Base-by-base conservation (phyloP, 2,888 invertebrate species). In the Drosophila suboccidentalis region DNA sequence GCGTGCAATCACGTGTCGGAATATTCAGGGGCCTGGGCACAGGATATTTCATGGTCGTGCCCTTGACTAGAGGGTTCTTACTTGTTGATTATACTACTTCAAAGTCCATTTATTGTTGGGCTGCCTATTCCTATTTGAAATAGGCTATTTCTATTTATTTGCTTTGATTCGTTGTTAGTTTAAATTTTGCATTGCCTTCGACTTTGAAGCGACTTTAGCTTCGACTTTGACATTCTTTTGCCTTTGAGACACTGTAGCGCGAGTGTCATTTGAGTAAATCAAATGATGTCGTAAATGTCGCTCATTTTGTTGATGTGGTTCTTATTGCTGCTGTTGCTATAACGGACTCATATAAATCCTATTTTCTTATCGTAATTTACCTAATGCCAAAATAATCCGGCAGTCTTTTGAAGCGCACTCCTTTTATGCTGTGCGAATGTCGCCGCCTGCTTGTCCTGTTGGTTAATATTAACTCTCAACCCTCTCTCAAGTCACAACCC, bases 361-460 rank as follows among this genome's bases (percentile, higher is more conserved):
- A 82, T 82, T 85, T 80, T 75, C 85, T 75, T 85, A 78, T 80
- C 85, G 80, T 80, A 82, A 82, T 82, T 80, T 66, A 75, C 66
- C 72, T 78, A 78, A 80, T 75, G 64, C 80, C 70, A 66, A 75
- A 72, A 65, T 76, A 76, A 75, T 76, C 64, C 72, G 50, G 26
- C 55, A 62, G 68, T 72, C 70, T 54, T 71, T 75, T 57, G 60
- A 29, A 60, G 76, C 62, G 57, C 65, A 59, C 58, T 51, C 63
- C 57, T 71, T 66, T 68, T 65, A 61, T 67, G 65, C 59, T 60
- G 69, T 73, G 72, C 69, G 39, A 77, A 71, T 71, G 57, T 60
- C 62, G 49, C 49, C 41, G 67, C 53, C 46, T 67, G 69, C 67
- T 69, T 15, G 72, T 59, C 53, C 36, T 36, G 32, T 11, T 50